These are phyloP conservation scores for Sipha flava DNA, from an alignment of 1,140 invertebrate species.

Conservation along the genomic window DNA sequence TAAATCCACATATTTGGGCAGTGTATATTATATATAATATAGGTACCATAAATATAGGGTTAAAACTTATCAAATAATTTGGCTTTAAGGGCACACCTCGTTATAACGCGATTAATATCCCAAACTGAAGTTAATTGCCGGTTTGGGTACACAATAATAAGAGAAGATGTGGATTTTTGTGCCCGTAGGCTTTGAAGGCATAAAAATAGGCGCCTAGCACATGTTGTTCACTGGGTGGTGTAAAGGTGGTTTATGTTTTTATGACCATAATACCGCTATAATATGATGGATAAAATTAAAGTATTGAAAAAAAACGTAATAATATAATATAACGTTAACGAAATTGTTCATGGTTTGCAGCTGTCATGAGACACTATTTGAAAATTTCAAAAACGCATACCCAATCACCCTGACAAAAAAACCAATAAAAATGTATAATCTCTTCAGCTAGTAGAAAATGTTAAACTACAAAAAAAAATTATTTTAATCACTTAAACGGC, in stretches of 20 bases:
- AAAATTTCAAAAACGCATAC: not conserved
- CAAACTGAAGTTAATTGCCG: not conserved
- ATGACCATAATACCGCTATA: not conserved
- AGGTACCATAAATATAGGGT: conserved; percentile 9
- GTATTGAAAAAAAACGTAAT: not conserved
- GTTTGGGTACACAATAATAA: conserved; percentile 13
- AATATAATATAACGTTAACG: conserved; percentile 9
- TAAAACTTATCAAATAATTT: conserved; percentile 2
- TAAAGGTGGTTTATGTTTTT: conserved; percentile 32
- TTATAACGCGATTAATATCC: conserved; percentile 28
- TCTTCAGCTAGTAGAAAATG: not conserved
- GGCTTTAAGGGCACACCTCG: not conserved
- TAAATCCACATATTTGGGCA: not conserved
- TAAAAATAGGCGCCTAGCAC: conserved; percentile 12
- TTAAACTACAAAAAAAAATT: not conserved
- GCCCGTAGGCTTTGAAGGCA: not conserved
- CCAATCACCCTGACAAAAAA: not conserved
- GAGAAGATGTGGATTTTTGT: conserved; percentile 20
- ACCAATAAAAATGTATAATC: not conserved
- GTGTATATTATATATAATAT: not conserved
- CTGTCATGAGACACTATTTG: not conserved
- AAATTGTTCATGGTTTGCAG: conserved; percentile 6
- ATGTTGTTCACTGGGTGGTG: not conserved
- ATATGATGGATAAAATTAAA: conserved; percentile 13
- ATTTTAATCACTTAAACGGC: not conserved